Evolutionary conservation across 2,888 invertebrate genomes (phyloP).

Genomic region (Orthosia gracilis): DNA sequence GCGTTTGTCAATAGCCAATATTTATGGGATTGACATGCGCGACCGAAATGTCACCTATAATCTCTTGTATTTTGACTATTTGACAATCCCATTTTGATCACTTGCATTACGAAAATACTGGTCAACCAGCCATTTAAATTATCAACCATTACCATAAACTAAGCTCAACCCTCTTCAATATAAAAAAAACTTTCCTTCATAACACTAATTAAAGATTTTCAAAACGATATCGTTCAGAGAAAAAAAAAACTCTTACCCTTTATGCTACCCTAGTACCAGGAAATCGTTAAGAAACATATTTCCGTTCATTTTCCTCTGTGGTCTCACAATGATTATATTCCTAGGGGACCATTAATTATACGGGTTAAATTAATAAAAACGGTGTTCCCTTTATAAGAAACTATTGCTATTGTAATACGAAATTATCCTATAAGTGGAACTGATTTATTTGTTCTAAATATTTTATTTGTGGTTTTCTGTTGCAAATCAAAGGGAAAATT

Average conservation of each 20-base stretch:
- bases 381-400: slow-evolving; percentile 6
- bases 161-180: slow-evolving; percentile 1
- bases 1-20: no score
- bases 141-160: no score
- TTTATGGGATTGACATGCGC: no score
- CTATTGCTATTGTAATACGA: slow-evolving; percentile 35
- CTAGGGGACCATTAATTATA: slow-evolving; percentile 45
- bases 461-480: background rate
- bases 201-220: slow-evolving; percentile 54
- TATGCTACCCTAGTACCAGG: slow-evolving; percentile 55
- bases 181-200: slow-evolving; percentile 32
- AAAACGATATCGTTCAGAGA: slow-evolving; percentile 46
- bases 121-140: no score
- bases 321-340: slow-evolving; percentile 31
- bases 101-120: no score
- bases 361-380: slow-evolving; percentile 44
- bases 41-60: no score
- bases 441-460: slow-evolving; percentile 6
- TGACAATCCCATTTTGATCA: no score
- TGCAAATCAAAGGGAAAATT: background rate
- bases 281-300: slow-evolving; percentile 66
- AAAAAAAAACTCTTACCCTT: slow-evolving; percentile 50
- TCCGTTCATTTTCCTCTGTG: slow-evolving; percentile 65
- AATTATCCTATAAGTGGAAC: background rate
- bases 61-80: no score